Percentiles rank a stretch among this genome's conserved stretches.
Evolutionary conservation across 2,888 invertebrate species (phyloP).

Genomic region (Acrocyrtus sp.): DNA sequence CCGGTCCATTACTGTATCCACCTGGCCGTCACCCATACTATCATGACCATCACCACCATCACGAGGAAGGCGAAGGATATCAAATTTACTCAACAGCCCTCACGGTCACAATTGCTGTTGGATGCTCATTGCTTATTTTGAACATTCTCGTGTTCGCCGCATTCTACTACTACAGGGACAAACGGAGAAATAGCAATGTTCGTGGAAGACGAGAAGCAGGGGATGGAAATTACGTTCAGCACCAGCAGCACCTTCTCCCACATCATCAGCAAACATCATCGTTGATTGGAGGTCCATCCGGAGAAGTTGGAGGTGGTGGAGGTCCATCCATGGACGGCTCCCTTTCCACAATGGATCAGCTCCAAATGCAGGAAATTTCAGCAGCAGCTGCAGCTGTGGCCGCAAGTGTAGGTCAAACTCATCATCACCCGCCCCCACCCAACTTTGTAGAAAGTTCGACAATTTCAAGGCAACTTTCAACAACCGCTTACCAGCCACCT

Average conservation of each 20-base stretch:
- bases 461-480: conserved; percentile 1
- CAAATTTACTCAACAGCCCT: conserved; percentile 91
- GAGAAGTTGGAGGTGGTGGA: conserved; percentile 22
- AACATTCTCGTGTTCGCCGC: conserved; percentile 90
- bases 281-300: no score
- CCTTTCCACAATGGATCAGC: conserved; percentile 34
- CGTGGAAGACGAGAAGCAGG: conserved; percentile 14
- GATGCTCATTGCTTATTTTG: conserved; percentile 88
- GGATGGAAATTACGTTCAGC: conserved; percentile 27
- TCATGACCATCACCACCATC: conserved; percentile 32
- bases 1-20: conserved; percentile 39
- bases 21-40: conserved; percentile 45
- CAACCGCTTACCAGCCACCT: no score
- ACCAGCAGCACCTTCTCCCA: conserved; percentile 36
- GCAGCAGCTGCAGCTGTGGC: conserved; percentile 7
- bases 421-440: conserved; percentile 24
- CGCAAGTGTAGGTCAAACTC: conserved; percentile 13
- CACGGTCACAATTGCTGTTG: conserved; percentile 93
- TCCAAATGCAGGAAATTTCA: conserved; percentile 33
- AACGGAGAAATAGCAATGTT: conserved; percentile 68
- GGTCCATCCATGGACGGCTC: not conserved
- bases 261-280: no score
- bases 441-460: conserved; percentile 19
- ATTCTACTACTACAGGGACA: conserved; percentile 89
- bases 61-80: conserved; percentile 68